Conservation (phyloP, 1,140 invertebrate species). For the Meloidogyne exigua region DNA sequence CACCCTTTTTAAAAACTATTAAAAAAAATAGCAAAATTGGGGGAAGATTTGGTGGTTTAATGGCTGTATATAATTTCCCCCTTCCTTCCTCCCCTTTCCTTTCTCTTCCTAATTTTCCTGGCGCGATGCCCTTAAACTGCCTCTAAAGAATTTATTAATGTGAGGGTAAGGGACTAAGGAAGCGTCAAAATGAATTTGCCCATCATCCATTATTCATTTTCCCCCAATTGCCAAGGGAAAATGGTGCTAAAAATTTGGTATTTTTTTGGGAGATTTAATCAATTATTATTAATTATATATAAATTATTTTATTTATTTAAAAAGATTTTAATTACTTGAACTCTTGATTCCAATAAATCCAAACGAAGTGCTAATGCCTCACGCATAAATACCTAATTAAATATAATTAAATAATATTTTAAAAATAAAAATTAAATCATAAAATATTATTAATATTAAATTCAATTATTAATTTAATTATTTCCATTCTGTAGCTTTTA, state of each 20-base stretch:
- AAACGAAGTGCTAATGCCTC: conserved; percentile 89
- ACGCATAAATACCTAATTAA: conserved; percentile 81
- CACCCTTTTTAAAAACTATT: background rate
- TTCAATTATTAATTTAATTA: too few species aligned
- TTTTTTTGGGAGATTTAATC: background rate
- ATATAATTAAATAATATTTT: too few species aligned
- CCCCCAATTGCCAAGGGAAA: conserved; percentile 1
- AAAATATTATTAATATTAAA: too few species aligned
- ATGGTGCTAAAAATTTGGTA: background rate
- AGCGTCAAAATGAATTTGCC: conserved; percentile 10
- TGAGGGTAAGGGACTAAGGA: background rate
- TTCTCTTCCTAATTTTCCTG: background rate
- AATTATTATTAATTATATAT: background rate
- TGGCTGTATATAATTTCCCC: background rate
- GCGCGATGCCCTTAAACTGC: background rate
- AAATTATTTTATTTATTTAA: background rate
- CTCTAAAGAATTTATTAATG: background rate
- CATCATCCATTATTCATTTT: background rate
- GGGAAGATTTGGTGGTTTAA: background rate
- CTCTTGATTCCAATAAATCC: conserved; percentile 92
- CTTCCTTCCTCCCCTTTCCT: too few species aligned
- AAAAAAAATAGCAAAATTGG: background rate
- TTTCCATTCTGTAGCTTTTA: too few species aligned
- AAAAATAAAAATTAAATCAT: too few species aligned
- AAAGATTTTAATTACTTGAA: conserved; percentile 74